phyloP scores from a whole-genome alignment of 2,113 vertebrate genomes.

The Tyto alba region DNA sequence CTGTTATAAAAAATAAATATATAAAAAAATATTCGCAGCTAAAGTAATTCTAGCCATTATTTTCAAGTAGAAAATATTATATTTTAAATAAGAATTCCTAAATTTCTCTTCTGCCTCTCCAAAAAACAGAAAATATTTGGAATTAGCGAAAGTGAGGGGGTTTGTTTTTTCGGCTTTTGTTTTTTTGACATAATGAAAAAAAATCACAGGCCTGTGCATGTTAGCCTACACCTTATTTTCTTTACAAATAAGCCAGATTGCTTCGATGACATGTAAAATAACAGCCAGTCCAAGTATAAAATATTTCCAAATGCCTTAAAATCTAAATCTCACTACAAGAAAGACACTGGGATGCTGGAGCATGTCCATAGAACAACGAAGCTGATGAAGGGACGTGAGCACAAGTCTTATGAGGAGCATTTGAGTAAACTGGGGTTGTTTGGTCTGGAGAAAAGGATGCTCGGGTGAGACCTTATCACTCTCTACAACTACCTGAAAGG shows the following conservation, averaged over 20 bases:
- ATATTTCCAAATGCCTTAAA: neutral
- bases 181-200: neutral
- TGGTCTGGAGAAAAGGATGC: neutral
- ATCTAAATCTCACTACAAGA: neutral
- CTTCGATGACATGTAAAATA: neutral
- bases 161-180: neutral
- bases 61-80: neutral
- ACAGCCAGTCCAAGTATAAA: neutral
- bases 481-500: neutral
- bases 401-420: accelerated
- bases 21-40: neutral
- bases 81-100: neutral
- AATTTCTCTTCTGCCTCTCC: neutral
- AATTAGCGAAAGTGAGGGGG: neutral
- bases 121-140: neutral
- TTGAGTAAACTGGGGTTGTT: neutral
- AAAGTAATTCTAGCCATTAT: neutral
- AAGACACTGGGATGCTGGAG: neutral
- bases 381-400: neutral
- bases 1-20: neutral
- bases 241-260: neutral
- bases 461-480: accelerated
- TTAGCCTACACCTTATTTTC: neutral
- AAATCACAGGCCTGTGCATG: neutral
- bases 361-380: accelerated